Evolutionary conservation across 2,888 invertebrate genomes (phyloP), one percentile per base, ranked within the genome.

Genomic region (Heliothis peltigera): DNA sequence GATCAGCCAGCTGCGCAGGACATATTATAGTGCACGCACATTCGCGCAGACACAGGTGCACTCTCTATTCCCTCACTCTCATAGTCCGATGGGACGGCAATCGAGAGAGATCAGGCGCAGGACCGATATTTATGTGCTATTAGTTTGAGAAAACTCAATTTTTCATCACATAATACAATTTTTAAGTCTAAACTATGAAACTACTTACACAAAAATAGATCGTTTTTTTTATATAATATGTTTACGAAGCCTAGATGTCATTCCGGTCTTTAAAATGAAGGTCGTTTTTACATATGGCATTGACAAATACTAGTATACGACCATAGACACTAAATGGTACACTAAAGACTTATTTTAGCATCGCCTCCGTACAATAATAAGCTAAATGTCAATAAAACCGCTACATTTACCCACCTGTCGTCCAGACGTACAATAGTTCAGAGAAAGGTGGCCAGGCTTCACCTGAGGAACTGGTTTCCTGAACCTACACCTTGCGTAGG

Each of bases 401-500:
- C 53, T 55, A 62, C n/a, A 17, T 7, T 32, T 52, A 48, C 42
- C n/a, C 72, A 75, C 70, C 75, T 73, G 73, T 64, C 49, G 17
- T 46, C 2, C 48, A 64, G 64, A 73, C 44, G 60, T 63, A 70
- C 70, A 75, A 73, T 65, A 52, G 54, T 54, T 7, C 12, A 70
- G 70, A 52, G 70, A 73, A 73, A 75, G 70, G 75, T 70, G 77
- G 35, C 42, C 17, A 53, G 5, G 28, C 44, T 44, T 53, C 8
- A 66, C 59, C 75, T 70, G 70, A 75, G 49, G n/a, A 71, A 74
- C 71, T 46, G 2, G 74, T 74, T 75, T 55, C 39, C 51, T 59
- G 39, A 19, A 43, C n/a, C 18, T 21, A 53, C 73, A 73, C 73
- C 73, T 73, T 73, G 64, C 56, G 19, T 43, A 42, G 51, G n/a